These are phyloP conservation scores for Corvus cornix DNA, from an alignment of 2,113 vertebrate genomes.

Conservation along the genomic window DNA sequence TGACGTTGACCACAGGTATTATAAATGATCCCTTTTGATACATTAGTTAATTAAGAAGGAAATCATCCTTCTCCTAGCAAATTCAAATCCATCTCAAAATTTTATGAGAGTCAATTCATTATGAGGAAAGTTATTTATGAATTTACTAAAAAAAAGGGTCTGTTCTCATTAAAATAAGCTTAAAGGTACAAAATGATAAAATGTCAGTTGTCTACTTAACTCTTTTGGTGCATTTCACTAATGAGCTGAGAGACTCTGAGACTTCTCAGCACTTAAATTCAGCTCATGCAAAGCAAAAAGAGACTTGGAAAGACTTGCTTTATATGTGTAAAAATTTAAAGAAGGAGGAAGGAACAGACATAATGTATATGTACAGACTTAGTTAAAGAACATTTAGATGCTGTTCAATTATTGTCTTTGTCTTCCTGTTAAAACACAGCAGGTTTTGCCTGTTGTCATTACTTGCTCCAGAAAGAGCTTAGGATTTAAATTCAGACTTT, in stretches of 20 bases:
- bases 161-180: conserved; percentile 49
- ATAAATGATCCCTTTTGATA: conserved; percentile 50
- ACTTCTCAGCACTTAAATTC: conserved; percentile 18
- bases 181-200: conserved; percentile 47
- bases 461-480: not conserved
- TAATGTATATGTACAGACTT: not conserved
- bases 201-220: conserved; percentile 1
- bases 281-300: not conserved
- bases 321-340: not conserved
- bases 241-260: conserved; percentile 10
- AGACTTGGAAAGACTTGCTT: not conserved
- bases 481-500: not conserved
- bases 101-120: conserved; percentile 44
- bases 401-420: not conserved
- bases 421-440: not conserved
- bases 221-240: conserved; percentile 13
- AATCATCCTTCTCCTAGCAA: conserved; percentile 29
- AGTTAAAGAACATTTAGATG: not conserved
- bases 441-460: not conserved
- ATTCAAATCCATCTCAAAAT: conserved; percentile 60
- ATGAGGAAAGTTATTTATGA: conserved; percentile 55
- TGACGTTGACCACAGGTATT: conserved; percentile 36
- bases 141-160: conserved; percentile 35
- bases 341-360: not conserved
- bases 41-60: conserved; percentile 55